Conservation (phyloP, 2,113 vertebrate species). For the Gobio gobio region DNA sequence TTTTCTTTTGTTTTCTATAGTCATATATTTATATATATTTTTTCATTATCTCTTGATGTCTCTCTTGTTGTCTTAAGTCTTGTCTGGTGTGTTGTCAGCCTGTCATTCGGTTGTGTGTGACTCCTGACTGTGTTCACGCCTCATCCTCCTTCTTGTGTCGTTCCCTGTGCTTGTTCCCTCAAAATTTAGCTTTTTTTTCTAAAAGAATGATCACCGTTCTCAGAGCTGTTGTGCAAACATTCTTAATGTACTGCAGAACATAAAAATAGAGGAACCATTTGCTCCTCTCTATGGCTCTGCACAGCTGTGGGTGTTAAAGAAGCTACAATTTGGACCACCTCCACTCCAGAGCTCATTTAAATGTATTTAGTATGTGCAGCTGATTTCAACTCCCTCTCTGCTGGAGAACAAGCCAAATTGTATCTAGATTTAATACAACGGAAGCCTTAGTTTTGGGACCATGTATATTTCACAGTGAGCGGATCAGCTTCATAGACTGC, state of each 20-base stretch:
- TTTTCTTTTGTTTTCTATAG: too few species aligned
- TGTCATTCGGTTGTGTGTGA: too few species aligned
- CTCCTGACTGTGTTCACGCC: too few species aligned
- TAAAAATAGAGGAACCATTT: not conserved
- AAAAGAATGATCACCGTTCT: conserved; percentile 13
- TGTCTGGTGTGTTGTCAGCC: too few species aligned
- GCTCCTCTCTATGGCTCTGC: not conserved
- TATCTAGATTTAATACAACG: conserved; percentile 2
- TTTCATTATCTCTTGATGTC: too few species aligned
- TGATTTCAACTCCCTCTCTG: conserved; percentile 5
- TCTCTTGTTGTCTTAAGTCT: too few species aligned
- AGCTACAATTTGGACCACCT: conserved; percentile 12
- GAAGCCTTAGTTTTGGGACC: not conserved
- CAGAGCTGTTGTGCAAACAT: not conserved
- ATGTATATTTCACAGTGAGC: not conserved
- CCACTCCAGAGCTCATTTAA: not conserved
- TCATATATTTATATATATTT: too few species aligned
- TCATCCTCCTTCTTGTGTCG: too few species aligned
- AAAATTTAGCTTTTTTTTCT: not conserved
- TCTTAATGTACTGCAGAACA: conserved; percentile 16
- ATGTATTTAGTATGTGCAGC: conserved; percentile 30
- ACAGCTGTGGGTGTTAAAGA: conserved; percentile 23
- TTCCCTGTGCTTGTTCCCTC: not conserved
- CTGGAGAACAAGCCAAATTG: conserved; percentile 3
- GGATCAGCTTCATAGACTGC: not conserved